Evolutionary conservation across 2,113 vertebrate genomes (phyloP), one percentile per base, ranked within the genome.

Genomic region (Micronycteris hirsuta): DNA sequence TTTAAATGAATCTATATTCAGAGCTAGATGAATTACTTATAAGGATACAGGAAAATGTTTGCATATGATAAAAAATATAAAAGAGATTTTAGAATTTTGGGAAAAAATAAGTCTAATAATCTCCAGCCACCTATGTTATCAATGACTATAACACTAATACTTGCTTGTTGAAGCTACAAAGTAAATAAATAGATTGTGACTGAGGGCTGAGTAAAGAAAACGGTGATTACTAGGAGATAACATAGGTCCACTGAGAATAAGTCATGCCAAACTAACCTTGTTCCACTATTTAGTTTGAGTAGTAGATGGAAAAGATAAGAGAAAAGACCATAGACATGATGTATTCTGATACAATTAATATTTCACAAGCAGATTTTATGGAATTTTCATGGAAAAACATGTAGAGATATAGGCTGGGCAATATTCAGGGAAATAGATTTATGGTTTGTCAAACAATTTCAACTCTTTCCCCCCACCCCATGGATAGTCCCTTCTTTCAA

Each of bases 401-500:
- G 31, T 54, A 94, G 28, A 91, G 92, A 86, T 86, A 10, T 82
- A 63, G 31, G 36, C 33, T 74, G 20, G 28, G 68, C 92, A 31
- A 68, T 95, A 92, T n/a, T 74, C 15, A 43, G 28, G 67, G 82
- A 83, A 63, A 47, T 36, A 33, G 22, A 96, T 88, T 96, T 78
- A 68, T 63, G 45, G 4, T 88, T 91, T 93, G 45, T 86, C 36
- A 95, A 86, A 93, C 33, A 93, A 83, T 83, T 96, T 82, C 20
- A 91, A 41, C 54, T 91, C 17, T 12, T 93, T 67, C 61, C 38
- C 56, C 24, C 17, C 1, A 56, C 38, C 73, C n/a, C 20, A 87
- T 52, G n/a, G 43, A 15, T 92, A 76, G 22, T 71, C n/a, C n/a
- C 33, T 96, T 94, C 24, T 45, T 82, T 97, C 73, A 96, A 97